Evolutionary conservation across 53 echinoderm and acorn worm genomes (phyloP).

Genomic region (Luidia sarsii): DNA sequence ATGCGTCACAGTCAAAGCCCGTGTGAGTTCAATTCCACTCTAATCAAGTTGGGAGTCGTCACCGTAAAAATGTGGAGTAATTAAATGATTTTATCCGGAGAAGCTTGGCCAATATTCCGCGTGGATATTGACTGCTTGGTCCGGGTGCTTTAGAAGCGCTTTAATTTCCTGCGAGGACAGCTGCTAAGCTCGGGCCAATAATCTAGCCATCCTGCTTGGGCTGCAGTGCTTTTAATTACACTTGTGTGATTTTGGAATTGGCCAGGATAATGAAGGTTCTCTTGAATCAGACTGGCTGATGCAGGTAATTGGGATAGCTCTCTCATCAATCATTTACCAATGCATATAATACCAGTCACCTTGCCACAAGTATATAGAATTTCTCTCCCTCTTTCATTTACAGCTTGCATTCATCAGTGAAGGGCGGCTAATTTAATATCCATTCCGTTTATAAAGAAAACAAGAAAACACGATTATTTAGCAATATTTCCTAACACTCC

Average conservation of each 20-base stretch:
- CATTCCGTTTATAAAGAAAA: no score
- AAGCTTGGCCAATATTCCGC: conserved; percentile 48
- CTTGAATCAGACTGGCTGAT: conserved; percentile 39
- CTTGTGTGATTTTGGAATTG: conserved; percentile 61
- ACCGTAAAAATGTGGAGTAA: conserved; percentile 62
- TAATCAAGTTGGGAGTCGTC: conserved; percentile 60
- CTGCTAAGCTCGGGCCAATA: conserved; percentile 50
- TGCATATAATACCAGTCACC: conserved; percentile 45
- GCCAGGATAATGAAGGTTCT: conserved; percentile 44
- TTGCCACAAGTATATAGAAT: conserved; percentile 27
- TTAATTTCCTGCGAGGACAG: conserved; percentile 60
- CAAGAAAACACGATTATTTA: no score
- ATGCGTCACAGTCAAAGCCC: conserved; percentile 56
- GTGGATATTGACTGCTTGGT: conserved; percentile 56
- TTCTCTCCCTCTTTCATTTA: no score
- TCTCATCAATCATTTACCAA: conserved; percentile 44
- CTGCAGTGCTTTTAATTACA: conserved; percentile 60
- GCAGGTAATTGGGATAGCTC: conserved; percentile 45
- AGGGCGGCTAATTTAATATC: no score
- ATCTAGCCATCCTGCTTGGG: conserved; percentile 46
- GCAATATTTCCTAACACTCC: no score
- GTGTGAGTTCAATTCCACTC: conserved; percentile 54
- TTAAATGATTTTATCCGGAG: conserved; percentile 59
- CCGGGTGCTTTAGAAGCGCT: conserved; percentile 52
- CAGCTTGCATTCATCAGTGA: no score